Evolutionary conservation across 1,140 invertebrate species (phyloP), one percentile per base, ranked within the genome.

Genomic region (Bombus confusus): DNA sequence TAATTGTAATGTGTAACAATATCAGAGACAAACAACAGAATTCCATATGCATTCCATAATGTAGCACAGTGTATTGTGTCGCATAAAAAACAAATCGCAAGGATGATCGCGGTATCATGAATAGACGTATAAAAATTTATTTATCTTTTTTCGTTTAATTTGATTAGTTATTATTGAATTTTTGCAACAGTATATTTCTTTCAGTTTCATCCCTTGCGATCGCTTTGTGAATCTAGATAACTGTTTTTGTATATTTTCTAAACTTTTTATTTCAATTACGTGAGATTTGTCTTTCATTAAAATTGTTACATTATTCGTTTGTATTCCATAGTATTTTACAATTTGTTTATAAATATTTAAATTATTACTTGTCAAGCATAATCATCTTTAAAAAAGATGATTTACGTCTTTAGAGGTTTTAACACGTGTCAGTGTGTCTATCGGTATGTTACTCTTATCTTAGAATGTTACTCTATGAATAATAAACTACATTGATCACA

Each of bases 401-500:
- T 52, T 31, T n/a, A 34, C 18, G n/a, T 10, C 22, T 31, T 41
- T 47, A 52, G 31, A 66, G 22, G 22, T 88, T 73, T 31, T 69
- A 68, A 78, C 47, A 80, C 47, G 31, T 79, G 69, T 86, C 31
- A 34, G 8, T 68, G 22, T 4, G 18, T 37, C 86, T 75, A 39
- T 83, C 74, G 83, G 68, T 82, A 85, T 85, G 76, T 86, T n/a
- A n/a, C n/a, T n/a, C n/a, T n/a, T n/a, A n/a, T 79, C 71, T 69
- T 87, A 84, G 85, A 72, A 76, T 85, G 72, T 84, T 91, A 82
- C 82, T 90, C 78, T 69, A 62, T 71, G 89, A 89, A 90, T 92
- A 90, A 91, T 47, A 89, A 92, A 92, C 88, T 91, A 87, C 87
- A 85, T 91, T 81, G 88, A 75, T 90, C 84, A 90, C 77, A 87